Evolutionary conservation across 2,113 vertebrate species (phyloP).

Genomic region (Conger conger): DNA sequence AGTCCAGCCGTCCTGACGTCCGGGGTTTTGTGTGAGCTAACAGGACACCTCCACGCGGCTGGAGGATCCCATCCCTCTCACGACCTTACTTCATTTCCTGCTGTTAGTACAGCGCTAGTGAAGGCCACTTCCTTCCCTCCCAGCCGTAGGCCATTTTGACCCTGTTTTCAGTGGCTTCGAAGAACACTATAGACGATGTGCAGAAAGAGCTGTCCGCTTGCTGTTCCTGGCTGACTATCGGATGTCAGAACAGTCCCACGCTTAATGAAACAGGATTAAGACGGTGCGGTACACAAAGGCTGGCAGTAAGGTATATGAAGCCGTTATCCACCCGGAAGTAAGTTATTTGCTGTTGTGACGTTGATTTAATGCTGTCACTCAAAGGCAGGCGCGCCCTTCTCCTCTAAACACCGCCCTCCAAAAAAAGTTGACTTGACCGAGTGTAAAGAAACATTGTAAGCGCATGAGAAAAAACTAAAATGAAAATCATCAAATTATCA

Average conservation of each 20-base stretch:
- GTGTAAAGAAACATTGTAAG: too few species aligned
- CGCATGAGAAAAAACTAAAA: too few species aligned
- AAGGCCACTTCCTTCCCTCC: conserved; percentile 4
- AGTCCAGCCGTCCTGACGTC: neutral
- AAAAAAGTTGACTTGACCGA: too few species aligned
- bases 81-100: neutral
- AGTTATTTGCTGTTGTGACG: too few species aligned
- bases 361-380: too few species aligned
- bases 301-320: too few species aligned
- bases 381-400: too few species aligned
- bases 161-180: neutral
- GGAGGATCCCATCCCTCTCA: neutral
- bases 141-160: neutral
- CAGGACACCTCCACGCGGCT: neutral
- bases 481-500: too few species aligned
- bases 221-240: neutral
- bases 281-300: too few species aligned
- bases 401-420: too few species aligned
- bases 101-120: neutral
- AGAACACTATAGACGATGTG: neutral
- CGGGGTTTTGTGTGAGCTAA: neutral
- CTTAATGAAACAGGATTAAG: neutral
- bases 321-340: too few species aligned
- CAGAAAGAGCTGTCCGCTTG: neutral
- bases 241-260: neutral